These are phyloP conservation scores for Eriosoma lanigerum DNA, from an alignment of 1,140 invertebrate genomes.

Conservation along the genomic window DNA sequence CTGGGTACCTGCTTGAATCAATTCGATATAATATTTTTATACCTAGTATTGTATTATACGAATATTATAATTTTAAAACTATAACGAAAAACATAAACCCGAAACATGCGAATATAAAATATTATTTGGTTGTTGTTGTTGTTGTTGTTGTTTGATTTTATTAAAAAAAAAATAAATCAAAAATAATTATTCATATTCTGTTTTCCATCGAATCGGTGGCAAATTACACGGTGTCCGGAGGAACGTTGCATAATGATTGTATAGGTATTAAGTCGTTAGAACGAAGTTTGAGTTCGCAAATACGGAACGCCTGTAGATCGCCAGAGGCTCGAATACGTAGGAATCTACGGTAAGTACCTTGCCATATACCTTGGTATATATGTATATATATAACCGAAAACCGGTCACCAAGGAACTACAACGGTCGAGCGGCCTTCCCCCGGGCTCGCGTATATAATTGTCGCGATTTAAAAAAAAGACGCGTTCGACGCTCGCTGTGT, in stretches of 20 bases:
- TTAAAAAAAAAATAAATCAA: no score
- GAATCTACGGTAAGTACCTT: no score
- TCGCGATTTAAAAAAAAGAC: slow-evolving; percentile 12
- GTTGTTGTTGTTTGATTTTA: not conserved
- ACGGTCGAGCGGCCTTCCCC: not conserved
- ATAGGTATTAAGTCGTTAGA: no score
- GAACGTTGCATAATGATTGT: no score
- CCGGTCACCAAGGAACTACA: not conserved
- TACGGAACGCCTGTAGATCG: not conserved
- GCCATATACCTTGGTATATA: not conserved
- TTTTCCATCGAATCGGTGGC: no score
- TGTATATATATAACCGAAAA: not conserved
- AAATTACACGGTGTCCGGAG: no score
- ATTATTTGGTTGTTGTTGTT: no score
- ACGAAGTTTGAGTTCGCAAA: not conserved
- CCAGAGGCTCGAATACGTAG: not conserved
- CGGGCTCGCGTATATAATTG: not conserved
- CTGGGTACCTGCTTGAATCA: no score
- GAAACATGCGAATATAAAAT: not conserved
- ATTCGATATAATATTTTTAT: no score
- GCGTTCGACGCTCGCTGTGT: slow-evolving; percentile 5
- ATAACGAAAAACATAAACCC: not conserved
- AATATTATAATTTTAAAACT: no score
- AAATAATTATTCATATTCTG: no score
- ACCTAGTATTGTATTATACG: no score